Percentiles rank a stretch among this genome's conserved stretches.
phyloP scores from a whole-genome alignment of 2,797 vertebrate species.

The Anguilla pacifica region DNA sequence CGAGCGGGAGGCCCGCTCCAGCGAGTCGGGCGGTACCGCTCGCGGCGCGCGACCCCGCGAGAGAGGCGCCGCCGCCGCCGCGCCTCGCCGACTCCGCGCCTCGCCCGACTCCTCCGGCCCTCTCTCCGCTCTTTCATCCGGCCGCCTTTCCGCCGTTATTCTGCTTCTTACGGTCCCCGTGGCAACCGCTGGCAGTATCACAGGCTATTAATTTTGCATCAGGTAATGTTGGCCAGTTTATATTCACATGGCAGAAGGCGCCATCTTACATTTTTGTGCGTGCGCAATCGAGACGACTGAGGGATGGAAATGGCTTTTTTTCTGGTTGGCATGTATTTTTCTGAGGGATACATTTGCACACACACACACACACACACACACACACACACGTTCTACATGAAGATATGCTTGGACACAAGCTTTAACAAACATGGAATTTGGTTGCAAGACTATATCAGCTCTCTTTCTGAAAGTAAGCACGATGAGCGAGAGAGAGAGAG shows the following conservation, averaged over 20 bases:
- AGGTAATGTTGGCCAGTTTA: constrained; percentile 4
- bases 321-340: background rate
- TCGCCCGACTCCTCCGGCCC: background rate
- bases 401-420: background rate
- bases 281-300: background rate
- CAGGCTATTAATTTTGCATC: constrained; percentile 22
- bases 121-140: background rate
- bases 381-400: background rate
- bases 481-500: constrained; percentile 19
- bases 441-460: constrained; percentile 36
- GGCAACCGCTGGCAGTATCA: constrained; percentile 25
- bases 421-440: background rate
- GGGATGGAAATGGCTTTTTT: background rate
- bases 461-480: constrained; percentile 43
- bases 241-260: constrained; percentile 14
- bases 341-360: background rate
- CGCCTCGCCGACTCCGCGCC: background rate
- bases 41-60: background rate
- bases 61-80: background rate
- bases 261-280: background rate
- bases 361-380: constrained; percentile 6
- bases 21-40: background rate
- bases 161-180: background rate
- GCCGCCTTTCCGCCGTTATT: background rate
- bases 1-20: background rate